phyloP scores from a whole-genome alignment of 2,797 vertebrate genomes.

The Pantherophis alleghaniensis region DNA sequence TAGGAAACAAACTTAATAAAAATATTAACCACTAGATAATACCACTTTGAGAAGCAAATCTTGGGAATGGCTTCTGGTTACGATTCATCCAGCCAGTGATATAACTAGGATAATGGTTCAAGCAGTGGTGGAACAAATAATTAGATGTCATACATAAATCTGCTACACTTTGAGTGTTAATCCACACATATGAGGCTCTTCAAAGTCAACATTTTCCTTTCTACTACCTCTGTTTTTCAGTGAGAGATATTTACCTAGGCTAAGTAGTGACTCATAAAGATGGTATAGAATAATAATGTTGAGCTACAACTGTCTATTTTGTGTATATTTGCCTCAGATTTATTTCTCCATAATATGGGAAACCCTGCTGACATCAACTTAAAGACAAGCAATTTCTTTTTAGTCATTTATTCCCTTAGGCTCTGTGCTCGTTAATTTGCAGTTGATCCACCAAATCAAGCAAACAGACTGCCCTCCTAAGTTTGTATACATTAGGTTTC shows the following conservation, averaged over 20 bases:
- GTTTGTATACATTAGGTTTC: conserved; percentile 6
- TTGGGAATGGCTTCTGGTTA: neutral
- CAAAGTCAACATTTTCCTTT: neutral
- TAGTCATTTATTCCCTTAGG: neutral
- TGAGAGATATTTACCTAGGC: neutral
- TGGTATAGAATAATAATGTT: neutral
- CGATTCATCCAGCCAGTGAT: neutral
- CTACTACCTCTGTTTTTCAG: neutral
- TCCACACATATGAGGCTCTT: neutral
- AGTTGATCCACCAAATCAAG: neutral
- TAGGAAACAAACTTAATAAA: neutral
- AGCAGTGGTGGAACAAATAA: neutral
- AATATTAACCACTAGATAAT: neutral
- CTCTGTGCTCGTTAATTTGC: neutral
- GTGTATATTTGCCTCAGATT: neutral
- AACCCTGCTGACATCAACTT: neutral
- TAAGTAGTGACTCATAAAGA: neutral
- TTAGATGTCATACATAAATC: neutral
- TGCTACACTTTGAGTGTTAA: neutral
- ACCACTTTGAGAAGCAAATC: neutral
- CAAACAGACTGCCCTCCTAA: neutral
- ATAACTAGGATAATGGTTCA: neutral
- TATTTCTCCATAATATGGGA: neutral
- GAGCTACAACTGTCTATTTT: neutral
- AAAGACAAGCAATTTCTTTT: neutral